phyloP scores from a whole-genome alignment of 2,113 vertebrate genomes.

The Oostethus manadensis region DNA sequence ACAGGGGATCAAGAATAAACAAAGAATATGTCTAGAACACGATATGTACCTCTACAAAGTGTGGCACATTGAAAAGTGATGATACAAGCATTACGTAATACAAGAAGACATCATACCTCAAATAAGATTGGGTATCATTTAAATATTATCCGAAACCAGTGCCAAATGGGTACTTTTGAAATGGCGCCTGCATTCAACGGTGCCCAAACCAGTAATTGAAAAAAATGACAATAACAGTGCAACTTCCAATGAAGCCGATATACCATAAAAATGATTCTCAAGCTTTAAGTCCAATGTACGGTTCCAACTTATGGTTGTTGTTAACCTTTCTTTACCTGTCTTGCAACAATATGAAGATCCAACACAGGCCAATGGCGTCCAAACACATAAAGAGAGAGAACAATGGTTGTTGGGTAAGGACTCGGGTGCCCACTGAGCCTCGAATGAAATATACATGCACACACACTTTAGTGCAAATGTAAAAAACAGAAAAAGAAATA shows the following conservation, averaged over 20 bases:
- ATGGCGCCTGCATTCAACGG: too few relatives aligned
- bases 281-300: not conserved
- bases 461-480: not conserved
- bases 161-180: too few relatives aligned
- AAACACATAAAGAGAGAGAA: slow-evolving; percentile 64
- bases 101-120: too few relatives aligned
- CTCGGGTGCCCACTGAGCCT: slow-evolving; percentile 76
- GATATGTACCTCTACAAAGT: too few relatives aligned
- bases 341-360: slow-evolving; percentile 70
- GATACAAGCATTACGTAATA: too few relatives aligned
- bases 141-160: too few relatives aligned
- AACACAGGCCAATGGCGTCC: slow-evolving; percentile 65
- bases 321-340: slow-evolving; percentile 68
- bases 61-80: too few relatives aligned
- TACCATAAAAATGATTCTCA: not conserved
- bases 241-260: not conserved
- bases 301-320: not conserved
- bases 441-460: slow-evolving; percentile 8
- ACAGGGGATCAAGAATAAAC: too few relatives aligned
- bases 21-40: not conserved
- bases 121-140: too few relatives aligned
- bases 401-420: slow-evolving; percentile 72
- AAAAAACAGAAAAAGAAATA: too few relatives aligned
- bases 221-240: too few relatives aligned
- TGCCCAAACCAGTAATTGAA: too few relatives aligned